Evolutionary conservation across 2,113 vertebrate genomes (phyloP).

Genomic region (Syngnathoides biaculeatus): DNA sequence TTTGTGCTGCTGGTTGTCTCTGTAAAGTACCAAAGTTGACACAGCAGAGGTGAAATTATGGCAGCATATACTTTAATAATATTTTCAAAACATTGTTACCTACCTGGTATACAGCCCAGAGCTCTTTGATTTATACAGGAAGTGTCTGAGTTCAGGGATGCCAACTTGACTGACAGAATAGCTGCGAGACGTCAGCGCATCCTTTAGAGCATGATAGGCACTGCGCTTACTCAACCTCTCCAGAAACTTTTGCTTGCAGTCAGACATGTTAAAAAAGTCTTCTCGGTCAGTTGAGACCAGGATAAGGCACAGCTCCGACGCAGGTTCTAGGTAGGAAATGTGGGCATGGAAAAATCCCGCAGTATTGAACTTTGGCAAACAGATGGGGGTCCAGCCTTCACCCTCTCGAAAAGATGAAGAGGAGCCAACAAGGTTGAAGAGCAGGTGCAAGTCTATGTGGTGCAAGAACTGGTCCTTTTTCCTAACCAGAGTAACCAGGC

Average conservation of each 20-base stretch:
- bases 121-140: conserved; percentile 98
- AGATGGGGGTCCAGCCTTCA: conserved; percentile 96
- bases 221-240: conserved; percentile 87
- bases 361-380: conserved; percentile 93
- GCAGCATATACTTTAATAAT: too few relatives aligned
- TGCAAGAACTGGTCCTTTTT: conserved; percentile 95
- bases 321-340: conserved; percentile 92
- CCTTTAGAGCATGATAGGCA: conserved; percentile 78
- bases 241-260: conserved; percentile 88
- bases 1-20: too few relatives aligned
- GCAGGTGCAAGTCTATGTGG: conserved; percentile 93
- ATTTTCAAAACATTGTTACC: conserved; percentile 33
- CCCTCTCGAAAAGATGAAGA: conserved; percentile 93
- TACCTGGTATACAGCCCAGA: conserved; percentile 97
- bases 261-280: conserved; percentile 92
- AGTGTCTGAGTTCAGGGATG: conserved; percentile 91
- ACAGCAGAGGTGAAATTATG: too few relatives aligned
- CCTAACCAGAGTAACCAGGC: conserved; percentile 88
- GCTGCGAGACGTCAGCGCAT: conserved; percentile 80
- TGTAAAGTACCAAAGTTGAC: too few relatives aligned
- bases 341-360: conserved; percentile 94
- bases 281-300: conserved; percentile 91
- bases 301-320: conserved; percentile 88
- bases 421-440: conserved; percentile 93
- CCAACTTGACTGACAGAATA: conserved; percentile 87